Conservation (phyloP, 1,140 invertebrate genomes). For the Sarcophaga bullata region DNA sequence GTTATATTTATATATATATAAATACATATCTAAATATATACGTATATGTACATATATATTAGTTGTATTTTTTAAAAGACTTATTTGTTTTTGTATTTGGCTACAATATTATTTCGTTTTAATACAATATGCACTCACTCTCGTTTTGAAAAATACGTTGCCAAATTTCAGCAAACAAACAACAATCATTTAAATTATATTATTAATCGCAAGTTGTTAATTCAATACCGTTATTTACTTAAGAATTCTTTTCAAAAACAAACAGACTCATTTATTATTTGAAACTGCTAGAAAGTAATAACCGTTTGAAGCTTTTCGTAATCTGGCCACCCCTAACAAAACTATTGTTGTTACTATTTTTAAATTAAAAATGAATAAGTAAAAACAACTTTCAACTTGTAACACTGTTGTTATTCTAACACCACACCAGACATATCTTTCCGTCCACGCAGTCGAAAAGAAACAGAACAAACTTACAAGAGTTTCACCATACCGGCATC, state of each 20-base stretch:
- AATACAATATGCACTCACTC: not conserved
- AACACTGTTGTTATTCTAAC: not conserved
- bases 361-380: not conserved
- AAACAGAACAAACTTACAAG: not conserved
- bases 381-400: not conserved
- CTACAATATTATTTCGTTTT: conserved; percentile 4
- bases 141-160: not conserved
- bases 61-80: no score
- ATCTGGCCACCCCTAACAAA: not conserved
- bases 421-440: conserved; percentile 23
- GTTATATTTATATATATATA: not conserved
- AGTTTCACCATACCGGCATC: not conserved
- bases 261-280: not conserved
- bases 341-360: not conserved
- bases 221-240: not conserved
- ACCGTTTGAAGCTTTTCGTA: not conserved
- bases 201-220: not conserved
- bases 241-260: not conserved
- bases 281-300: no score
- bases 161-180: conserved; percentile 18
- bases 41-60: no score
- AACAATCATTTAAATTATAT: not conserved
- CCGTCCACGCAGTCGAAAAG: conserved; percentile 22
- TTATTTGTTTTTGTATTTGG: conserved; percentile 3
- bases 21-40: no score